phyloP scores from a whole-genome alignment of 2,888 invertebrate genomes.

The Trichogramma evanescens region DNA sequence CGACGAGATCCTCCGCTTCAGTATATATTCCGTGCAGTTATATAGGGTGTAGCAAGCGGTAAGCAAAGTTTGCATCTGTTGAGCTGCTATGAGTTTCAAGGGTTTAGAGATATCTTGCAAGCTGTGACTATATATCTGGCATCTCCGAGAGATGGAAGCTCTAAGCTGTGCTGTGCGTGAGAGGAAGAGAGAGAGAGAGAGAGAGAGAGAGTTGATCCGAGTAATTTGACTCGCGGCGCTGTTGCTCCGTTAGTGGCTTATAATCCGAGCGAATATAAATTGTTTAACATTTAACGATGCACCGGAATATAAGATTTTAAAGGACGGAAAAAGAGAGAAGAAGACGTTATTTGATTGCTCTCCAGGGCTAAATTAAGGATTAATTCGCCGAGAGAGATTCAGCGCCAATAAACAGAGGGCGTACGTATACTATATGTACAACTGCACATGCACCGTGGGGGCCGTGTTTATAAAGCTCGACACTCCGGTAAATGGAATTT shows the following conservation, averaged over 20 bases:
- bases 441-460: no score
- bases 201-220: not conserved
- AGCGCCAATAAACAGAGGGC: no score
- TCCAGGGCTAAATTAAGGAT: no score
- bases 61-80: not conserved
- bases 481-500: no score
- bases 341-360: no score
- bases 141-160: no score
- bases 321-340: no score
- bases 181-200: not conserved
- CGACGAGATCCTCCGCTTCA: no score
- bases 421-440: no score
- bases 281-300: not conserved
- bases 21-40: not conserved
- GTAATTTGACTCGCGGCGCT: constrained; percentile 8
- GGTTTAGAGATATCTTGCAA: not conserved
- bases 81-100: not conserved
- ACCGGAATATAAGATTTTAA: no score
- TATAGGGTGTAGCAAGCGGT: not conserved
- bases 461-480: no score
- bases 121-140: not conserved
- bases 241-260: not conserved
- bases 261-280: not conserved
- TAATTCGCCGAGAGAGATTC: no score
- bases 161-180: not conserved